These are phyloP conservation scores for Meiosimyza platycephala DNA, from an alignment of 2,888 invertebrate species.

Conservation along the genomic window DNA sequence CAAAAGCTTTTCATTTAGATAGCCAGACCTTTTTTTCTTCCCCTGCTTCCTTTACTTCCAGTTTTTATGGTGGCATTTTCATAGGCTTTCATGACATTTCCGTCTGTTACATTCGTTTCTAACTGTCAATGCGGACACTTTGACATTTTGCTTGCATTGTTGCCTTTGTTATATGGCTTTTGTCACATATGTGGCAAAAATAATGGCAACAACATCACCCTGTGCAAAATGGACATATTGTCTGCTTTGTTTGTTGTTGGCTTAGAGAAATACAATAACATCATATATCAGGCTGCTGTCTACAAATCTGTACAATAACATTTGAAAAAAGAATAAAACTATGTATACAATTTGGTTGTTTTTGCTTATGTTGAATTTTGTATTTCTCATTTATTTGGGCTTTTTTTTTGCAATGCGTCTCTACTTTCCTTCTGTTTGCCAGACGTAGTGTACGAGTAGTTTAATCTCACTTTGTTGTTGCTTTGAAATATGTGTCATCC, in stretches of 20 bases:
- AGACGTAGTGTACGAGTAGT: neutral
- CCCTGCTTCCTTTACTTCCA: neutral
- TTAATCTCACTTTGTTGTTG: neutral
- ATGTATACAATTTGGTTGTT: neutral
- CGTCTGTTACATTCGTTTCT: conserved; percentile 13
- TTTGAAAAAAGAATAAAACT: neutral
- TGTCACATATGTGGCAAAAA: conserved; percentile 5
- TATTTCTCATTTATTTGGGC: conserved; percentile 19
- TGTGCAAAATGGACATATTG: conserved; percentile 13
- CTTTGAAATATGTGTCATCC: conserved; percentile 14
- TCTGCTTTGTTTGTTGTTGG: conserved; percentile 7
- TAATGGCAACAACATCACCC: neutral
- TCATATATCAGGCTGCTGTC: neutral
- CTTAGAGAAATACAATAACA: neutral
- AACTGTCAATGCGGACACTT: conserved; percentile 30
- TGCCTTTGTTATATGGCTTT: conserved; percentile 3
- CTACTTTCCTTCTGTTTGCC: neutral
- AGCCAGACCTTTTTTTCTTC: neutral
- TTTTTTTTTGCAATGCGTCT: conserved; percentile 4
- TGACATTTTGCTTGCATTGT: conserved; percentile 25
- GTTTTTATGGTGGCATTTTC: neutral
- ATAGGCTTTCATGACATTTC: conserved; percentile 24
- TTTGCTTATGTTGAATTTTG: conserved; percentile 10
- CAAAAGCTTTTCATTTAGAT: neutral
- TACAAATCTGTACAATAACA: neutral